Evolutionary conservation across 2,888 invertebrate genomes (phyloP), one percentile per base, ranked within the genome.

Genomic region (Eretmocerus hayati): DNA sequence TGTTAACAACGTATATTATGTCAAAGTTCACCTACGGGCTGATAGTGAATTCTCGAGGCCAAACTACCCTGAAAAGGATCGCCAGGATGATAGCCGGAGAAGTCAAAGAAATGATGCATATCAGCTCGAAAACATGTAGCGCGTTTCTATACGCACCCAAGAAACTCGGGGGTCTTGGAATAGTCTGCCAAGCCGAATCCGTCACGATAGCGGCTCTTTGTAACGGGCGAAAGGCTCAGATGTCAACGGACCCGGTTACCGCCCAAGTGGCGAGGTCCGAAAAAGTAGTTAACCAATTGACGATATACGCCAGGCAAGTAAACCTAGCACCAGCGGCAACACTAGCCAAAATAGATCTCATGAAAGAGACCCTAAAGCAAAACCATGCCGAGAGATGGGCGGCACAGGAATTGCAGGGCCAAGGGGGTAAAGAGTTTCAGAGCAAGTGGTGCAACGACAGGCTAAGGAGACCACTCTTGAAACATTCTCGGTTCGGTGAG

Each of bases 371-470:
- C 0, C 3, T 48, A 0, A 48, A 45, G 16, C 21, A 5, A 2
- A 1, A 16, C 0, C 19, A 52, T 2, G 2, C 23, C 1, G 11
- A 22, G 0, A 16, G 33, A 1, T 56, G 56, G 54, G 11, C 15
- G 0, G 8, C 30, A 2, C 33, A 51, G 5, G 6, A 4, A 5
- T 18, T 33, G 1, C 55, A 56, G n/a, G 50, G 53, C 0, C 51
- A 56, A 18, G 56, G 53, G 1, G 46, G 11, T 3, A n/a, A 16
- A 3, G 1, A 1, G 8, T 26, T 26, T 11, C 11, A 6, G 8
- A 26, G 11, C 26, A 26, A 26, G 1, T 9, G 21, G 0, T 15
- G 32, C n/a, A 42, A 42, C n/a, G 33, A 13, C 2, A 33, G 42
- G 42, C 18, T 42, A 4, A n/a, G 21, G 9, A 8, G 1, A 8